These are phyloP conservation scores for Tipula lateralis DNA, from an alignment of 2,888 invertebrate species.

Conservation along the genomic window DNA sequence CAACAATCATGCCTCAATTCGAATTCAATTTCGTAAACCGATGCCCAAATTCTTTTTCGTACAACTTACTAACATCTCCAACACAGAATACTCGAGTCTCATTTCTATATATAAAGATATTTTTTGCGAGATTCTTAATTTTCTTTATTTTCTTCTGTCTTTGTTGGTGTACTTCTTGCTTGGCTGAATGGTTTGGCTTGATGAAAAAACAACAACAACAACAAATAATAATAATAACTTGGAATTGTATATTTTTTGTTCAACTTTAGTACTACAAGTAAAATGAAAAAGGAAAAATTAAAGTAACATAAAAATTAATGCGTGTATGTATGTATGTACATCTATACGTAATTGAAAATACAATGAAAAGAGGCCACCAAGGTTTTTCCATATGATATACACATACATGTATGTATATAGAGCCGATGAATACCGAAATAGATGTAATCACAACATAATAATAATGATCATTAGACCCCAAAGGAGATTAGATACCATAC, in stretches of 20 bases:
- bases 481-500: background rate
- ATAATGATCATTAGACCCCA: slow-evolving; percentile 16
- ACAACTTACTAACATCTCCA: background rate
- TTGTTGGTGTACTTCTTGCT: background rate
- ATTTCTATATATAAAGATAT: background rate
- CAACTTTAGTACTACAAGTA: background rate
- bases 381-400: background rate
- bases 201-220: background rate
- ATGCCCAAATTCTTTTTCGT: too few relatives aligned
- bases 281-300: background rate
- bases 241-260: background rate
- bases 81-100: background rate
- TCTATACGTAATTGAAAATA: background rate
- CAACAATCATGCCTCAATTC: too few relatives aligned
- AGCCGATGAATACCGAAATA: background rate
- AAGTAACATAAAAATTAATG: background rate
- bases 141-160: background rate
- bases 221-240: background rate
- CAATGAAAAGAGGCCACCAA: slow-evolving; percentile 5
- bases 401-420: too few relatives aligned
- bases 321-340: background rate
- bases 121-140: background rate
- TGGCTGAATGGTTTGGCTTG: background rate
- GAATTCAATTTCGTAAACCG: too few relatives aligned
- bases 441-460: background rate